These are phyloP conservation scores for Opisthograptis luteolata DNA, from an alignment of 2,888 invertebrate genomes.

Conservation along the genomic window DNA sequence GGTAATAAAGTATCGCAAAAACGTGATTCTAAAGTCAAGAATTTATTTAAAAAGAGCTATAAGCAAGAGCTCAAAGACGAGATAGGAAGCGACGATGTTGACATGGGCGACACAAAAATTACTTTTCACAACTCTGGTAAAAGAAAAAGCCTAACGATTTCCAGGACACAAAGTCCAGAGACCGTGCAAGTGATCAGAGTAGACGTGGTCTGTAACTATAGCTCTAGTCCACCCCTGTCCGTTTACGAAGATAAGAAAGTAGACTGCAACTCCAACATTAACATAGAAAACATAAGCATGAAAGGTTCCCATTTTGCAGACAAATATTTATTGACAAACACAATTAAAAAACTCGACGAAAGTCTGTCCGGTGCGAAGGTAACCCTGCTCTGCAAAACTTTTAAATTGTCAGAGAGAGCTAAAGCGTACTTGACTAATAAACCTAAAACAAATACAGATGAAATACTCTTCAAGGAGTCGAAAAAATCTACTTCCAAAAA, in stretches of 20 bases:
- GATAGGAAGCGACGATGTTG: conserved; percentile 35
- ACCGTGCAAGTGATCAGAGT: conserved; percentile 79
- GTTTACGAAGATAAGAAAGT: conserved; percentile 55
- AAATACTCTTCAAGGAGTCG: conserved; percentile 18
- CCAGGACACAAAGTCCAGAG: conserved; percentile 74
- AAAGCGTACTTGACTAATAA: conserved; percentile 27
- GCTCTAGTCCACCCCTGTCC: conserved; percentile 48
- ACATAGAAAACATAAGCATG: conserved; percentile 44
- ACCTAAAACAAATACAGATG: conserved; percentile 27
- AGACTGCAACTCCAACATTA: conserved; percentile 32
- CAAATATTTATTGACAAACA: conserved; percentile 71
- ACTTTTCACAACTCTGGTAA: conserved; percentile 63
- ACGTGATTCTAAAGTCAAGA: conserved; percentile 43
- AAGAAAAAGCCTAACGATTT: conserved; percentile 75
- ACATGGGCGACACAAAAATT: conserved; percentile 59
- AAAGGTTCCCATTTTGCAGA: conserved; percentile 58
- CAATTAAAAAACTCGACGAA: conserved; percentile 70
- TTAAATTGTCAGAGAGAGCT: conserved; percentile 63
- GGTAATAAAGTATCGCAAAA: conserved; percentile 44
- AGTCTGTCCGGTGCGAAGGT: conserved; percentile 71
- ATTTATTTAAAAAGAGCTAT: conserved; percentile 32
- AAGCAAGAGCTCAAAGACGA: conserved; percentile 38
- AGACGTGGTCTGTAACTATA: conserved; percentile 74
- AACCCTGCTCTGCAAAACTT: conserved; percentile 76
- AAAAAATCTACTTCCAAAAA: conserved; percentile 13